Evolutionary conservation across 2,113 vertebrate genomes (phyloP).

Genomic region (Leiothrix lutea): DNA sequence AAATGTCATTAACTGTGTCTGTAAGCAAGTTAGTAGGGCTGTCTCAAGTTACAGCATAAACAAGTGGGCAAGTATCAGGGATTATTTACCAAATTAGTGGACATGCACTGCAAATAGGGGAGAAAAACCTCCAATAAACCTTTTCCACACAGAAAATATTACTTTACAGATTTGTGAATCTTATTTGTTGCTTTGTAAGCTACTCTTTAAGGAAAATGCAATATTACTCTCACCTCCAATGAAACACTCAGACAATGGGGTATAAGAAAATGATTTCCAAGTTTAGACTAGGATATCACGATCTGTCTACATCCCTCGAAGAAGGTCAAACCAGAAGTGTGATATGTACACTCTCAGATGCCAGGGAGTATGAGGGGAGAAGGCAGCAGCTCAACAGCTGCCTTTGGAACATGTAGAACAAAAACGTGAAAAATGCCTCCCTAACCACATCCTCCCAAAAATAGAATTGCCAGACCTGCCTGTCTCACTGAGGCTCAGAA

Average conservation of each 20-base stretch:
- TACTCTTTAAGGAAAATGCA: not conserved
- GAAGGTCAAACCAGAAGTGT: not conserved
- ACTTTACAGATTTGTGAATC: not conserved
- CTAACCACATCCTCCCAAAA: slow-evolving; percentile 29
- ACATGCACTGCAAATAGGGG: not conserved
- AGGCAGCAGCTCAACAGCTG: not conserved
- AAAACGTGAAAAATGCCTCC: not conserved
- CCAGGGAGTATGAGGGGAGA: not conserved
- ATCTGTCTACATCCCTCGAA: not conserved
- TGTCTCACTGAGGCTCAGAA: not conserved
- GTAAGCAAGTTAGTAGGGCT: not conserved
- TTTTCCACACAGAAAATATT: not conserved
- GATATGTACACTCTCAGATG: not conserved
- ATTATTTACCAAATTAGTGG: not conserved
- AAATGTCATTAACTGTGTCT: not conserved
- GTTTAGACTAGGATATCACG: not conserved
- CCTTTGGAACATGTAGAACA: not conserved
- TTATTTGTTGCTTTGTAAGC: not conserved
- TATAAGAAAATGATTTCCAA: not conserved
- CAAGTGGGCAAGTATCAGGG: not conserved
- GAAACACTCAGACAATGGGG: not conserved
- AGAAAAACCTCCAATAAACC: not conserved
- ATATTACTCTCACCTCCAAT: not conserved
- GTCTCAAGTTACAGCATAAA: not conserved
- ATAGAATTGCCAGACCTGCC: not conserved